A percentile compares a stretch with the other conserved stretches of the same genome.
Conservation (phyloP, 1,140 invertebrate genomes). For the Formica exsecta region DNA sequence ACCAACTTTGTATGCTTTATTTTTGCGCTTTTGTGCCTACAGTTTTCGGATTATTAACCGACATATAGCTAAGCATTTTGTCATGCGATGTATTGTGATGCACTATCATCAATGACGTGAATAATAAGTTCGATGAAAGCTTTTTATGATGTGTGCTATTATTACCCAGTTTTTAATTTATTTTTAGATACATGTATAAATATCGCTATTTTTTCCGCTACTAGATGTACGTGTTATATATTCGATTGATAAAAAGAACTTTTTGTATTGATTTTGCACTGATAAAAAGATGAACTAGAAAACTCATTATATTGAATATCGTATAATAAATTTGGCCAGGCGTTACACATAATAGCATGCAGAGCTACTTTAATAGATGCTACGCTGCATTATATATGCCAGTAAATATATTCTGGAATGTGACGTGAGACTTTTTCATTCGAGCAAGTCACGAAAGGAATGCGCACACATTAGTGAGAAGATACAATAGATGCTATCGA, state of each 20-base stretch:
- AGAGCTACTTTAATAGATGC: background rate
- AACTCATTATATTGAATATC: background rate
- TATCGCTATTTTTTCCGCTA: background rate
- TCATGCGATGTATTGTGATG: background rate
- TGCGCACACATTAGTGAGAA: background rate
- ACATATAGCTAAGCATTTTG: slow-evolving; percentile 30
- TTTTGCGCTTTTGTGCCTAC: slow-evolving; percentile 20
- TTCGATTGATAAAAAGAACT: background rate
- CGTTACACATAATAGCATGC: background rate
- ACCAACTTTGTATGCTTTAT: background rate
- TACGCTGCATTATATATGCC: background rate
- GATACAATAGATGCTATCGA: background rate
- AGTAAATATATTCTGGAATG: slow-evolving; percentile 13
- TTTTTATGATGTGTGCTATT: background rate
- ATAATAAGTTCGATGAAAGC: background rate
- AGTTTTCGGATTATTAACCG: slow-evolving; percentile 28
- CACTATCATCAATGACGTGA: background rate
- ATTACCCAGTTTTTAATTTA: background rate
- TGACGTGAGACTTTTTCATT: background rate
- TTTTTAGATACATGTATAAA: background rate
- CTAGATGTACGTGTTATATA: background rate
- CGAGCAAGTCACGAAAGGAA: slow-evolving; percentile 11
- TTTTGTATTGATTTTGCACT: background rate
- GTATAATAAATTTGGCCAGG: background rate
- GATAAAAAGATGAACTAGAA: background rate